A percentile compares a stretch with the other conserved stretches of the same genome.
phyloP scores from a whole-genome alignment of 2,888 invertebrate species.

The Melipona beecheii region DNA sequence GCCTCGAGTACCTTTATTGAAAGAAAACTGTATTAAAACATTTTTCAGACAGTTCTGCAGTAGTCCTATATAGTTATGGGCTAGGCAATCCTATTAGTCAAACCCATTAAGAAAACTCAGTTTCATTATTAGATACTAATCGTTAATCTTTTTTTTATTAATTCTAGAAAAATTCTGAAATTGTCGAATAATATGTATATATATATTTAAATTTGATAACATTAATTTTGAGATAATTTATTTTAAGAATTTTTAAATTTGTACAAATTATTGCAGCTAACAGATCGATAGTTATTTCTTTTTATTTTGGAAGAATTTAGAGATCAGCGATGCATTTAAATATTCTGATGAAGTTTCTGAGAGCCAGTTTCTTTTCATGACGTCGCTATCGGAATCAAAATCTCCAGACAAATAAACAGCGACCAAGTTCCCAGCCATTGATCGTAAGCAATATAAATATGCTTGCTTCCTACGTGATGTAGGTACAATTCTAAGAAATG shows the following conservation, averaged over 20 bases:
- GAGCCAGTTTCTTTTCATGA: neutral
- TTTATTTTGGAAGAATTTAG: neutral
- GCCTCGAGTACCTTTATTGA: neutral
- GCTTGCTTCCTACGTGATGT: conserved; percentile 27
- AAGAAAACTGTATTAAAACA: neutral
- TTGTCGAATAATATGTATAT: neutral
- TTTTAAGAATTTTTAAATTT: neutral
- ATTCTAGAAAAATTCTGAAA: neutral
- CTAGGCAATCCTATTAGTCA: neutral
- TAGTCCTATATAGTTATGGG: neutral
- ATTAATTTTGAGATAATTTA: neutral
- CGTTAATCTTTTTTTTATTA: neutral
- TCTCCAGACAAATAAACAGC: conserved; percentile 39
- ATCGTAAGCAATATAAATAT: conserved; percentile 36
- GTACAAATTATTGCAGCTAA: neutral
- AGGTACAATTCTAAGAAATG: conserved; percentile 50
- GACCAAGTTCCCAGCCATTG: conserved; percentile 8
- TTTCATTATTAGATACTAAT: neutral
- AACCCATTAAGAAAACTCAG: neutral
- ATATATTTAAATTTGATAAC: too few species aligned
- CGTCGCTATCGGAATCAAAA: conserved; percentile 18
- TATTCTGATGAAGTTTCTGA: neutral
- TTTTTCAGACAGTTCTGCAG: neutral
- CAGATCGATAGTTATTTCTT: neutral
- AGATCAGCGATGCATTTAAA: neutral